phyloP scores from a whole-genome alignment of 2,113 vertebrate genomes.

The Ceyx melanurus region DNA sequence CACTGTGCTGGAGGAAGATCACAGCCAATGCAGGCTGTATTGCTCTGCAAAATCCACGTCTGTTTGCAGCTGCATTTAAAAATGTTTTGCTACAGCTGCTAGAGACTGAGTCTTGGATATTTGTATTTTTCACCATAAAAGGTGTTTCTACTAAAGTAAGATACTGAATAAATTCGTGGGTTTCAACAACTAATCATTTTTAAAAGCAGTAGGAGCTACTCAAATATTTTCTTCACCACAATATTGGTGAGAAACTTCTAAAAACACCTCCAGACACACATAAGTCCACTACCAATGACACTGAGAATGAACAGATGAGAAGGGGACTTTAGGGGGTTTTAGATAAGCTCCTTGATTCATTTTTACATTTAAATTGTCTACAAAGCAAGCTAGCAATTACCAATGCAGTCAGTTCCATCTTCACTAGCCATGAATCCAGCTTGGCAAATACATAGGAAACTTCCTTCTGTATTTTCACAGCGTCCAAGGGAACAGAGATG shows the following conservation, averaged over 20 bases:
- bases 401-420: conserved; percentile 83
- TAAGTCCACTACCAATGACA: neutral
- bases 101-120: neutral
- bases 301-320: neutral
- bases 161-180: neutral
- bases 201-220: neutral
- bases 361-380: neutral
- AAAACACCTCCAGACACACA: neutral
- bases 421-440: conserved; percentile 83
- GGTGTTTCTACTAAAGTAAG: neutral
- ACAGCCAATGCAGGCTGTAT: neutral
- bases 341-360: neutral
- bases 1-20: neutral
- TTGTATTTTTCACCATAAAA: neutral
- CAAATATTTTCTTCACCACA: neutral
- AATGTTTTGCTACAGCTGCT: neutral
- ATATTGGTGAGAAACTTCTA: neutral
- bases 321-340: neutral
- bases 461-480: conserved; percentile 89
- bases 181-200: neutral
- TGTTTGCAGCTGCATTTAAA: neutral
- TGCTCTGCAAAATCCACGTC: neutral
- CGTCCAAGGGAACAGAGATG: conserved; percentile 84
- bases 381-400: conserved; percentile 68
- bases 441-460: conserved; percentile 87